Conservation (phyloP, 37 sponge, comb jelly and placozoan genomes). For the Cliona cf. orientalis region DNA sequence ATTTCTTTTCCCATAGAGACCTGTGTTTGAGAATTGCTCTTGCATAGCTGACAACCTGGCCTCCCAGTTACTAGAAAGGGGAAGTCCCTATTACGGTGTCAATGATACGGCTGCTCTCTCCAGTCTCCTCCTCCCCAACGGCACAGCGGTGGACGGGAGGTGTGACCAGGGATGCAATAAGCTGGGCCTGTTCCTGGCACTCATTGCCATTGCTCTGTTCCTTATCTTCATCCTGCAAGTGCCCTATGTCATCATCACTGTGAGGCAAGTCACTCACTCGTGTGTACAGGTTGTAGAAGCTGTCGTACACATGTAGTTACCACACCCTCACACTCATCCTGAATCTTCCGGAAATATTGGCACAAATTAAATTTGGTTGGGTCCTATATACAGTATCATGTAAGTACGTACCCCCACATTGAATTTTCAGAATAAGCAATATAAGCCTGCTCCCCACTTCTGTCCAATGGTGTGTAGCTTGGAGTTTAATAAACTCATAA, state of each 20-base stretch:
- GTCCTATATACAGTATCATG: too few relatives aligned
- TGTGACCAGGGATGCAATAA: slow-evolving; percentile 43
- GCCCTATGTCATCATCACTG: slow-evolving; percentile 45
- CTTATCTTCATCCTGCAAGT: slow-evolving; percentile 42
- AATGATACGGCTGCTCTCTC: neutral
- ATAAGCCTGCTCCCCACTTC: too few relatives aligned
- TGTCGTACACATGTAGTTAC: too few relatives aligned
- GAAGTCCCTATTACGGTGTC: neutral
- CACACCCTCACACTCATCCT: too few relatives aligned
- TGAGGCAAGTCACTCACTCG: slow-evolving; percentile 61
- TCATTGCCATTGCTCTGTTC: slow-evolving; percentile 37
- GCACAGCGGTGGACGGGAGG: slow-evolving; percentile 36
- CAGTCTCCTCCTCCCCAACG: slow-evolving; percentile 5
- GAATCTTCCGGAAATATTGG: too few relatives aligned
- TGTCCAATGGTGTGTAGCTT: too few relatives aligned
- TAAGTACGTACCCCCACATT: too few relatives aligned
- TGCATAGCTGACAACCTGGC: slow-evolving; percentile 14
- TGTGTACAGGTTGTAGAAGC: too few relatives aligned
- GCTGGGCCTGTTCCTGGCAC: slow-evolving; percentile 16
- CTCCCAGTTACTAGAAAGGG: neutral
- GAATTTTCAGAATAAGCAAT: too few relatives aligned
- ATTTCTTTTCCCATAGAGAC: neutral
- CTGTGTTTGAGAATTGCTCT: slow-evolving; percentile 44
- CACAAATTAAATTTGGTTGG: too few relatives aligned
- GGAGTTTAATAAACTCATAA: too few relatives aligned